A percentile compares a stretch with the other conserved stretches of the same genome.
These are phyloP conservation scores for Marmota monax DNA, from an alignment of 2,113 vertebrate genomes.

Conservation along the genomic window DNA sequence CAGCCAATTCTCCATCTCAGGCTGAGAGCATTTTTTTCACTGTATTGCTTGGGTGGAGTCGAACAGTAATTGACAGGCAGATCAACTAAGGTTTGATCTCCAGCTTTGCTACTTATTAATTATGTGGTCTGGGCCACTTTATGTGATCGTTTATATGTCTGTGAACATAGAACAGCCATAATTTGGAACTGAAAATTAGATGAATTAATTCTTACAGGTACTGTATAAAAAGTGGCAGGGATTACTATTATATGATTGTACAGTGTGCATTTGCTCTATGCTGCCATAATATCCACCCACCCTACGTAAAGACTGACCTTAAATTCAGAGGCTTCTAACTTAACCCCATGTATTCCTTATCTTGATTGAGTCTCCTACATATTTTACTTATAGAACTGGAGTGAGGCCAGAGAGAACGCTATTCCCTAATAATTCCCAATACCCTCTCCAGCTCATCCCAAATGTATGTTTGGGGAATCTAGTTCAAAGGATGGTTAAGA, in stretches of 20 bases:
- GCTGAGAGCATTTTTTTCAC: background rate
- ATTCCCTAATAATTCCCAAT: background rate
- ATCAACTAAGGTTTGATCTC: background rate
- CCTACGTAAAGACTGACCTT: background rate
- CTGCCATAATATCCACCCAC: background rate
- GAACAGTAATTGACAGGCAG: background rate
- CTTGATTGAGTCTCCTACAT: background rate
- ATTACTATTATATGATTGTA: background rate
- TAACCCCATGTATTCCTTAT: background rate
- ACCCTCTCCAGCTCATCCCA: background rate
- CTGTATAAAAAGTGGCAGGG: background rate
- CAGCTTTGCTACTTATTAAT: background rate
- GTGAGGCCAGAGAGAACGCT: background rate
- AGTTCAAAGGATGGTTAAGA: conserved; percentile 8
- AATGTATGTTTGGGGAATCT: background rate
- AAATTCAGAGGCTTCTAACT: background rate
- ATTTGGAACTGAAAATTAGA: background rate
- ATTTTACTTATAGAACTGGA: conserved; percentile 11
- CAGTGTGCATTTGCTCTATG: background rate
- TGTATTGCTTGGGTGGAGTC: background rate
- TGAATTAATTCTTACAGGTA: background rate
- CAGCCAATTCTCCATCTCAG: background rate
- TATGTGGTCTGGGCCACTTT: background rate
- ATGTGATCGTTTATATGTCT: conserved; percentile 4
- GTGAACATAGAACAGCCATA: conserved; percentile 18